Percentiles rank a stretch among this genome's conserved stretches.
Conservation (phyloP, 2,113 vertebrate genomes). For the Varanus salvator region DNA sequence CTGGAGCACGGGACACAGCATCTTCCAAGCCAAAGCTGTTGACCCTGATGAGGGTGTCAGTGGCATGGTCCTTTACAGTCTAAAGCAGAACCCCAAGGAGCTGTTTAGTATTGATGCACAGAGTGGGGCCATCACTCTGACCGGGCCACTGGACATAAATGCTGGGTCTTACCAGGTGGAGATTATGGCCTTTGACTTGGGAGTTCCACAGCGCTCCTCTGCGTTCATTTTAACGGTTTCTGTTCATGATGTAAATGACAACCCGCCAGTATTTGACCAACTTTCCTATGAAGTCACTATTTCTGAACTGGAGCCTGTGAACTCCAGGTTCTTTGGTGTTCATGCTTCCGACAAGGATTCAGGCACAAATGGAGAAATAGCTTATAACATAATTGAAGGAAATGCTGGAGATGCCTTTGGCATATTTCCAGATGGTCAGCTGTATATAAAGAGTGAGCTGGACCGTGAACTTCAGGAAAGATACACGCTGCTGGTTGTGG, state of each 20-base stretch:
- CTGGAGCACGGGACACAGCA: constrained; percentile 91
- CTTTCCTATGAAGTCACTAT: constrained; percentile 95
- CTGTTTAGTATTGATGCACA: constrained; percentile 89
- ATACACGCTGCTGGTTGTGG: constrained; percentile 88
- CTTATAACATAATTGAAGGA: constrained; percentile 90
- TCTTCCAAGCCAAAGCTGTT: constrained; percentile 92
- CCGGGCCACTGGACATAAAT: constrained; percentile 86
- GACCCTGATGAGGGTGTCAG: constrained; percentile 94
- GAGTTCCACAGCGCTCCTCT: constrained; percentile 89
- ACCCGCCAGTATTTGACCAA: constrained; percentile 94
- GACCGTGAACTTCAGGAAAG: constrained; percentile 94
- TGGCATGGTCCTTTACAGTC: constrained; percentile 89
- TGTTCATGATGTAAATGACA: constrained; percentile 97
- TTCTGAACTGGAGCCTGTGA: constrained; percentile 92
- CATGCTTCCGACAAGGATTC: constrained; percentile 94
- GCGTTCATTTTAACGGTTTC: constrained; percentile 88
- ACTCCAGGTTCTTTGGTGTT: constrained; percentile 96
- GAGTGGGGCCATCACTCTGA: constrained; percentile 88
- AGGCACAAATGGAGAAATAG: constrained; percentile 92
- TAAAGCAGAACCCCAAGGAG: constrained; percentile 90
- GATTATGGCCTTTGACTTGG: constrained; percentile 89
- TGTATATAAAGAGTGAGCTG: constrained; percentile 95
- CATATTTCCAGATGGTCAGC: constrained; percentile 95
- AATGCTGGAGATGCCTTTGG: constrained; percentile 92
- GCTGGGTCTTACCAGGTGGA: constrained; percentile 92